Evolutionary conservation across 2,113 vertebrate genomes (phyloP), one percentile per base, ranked within the genome.

Genomic region (Grammomys dolichurus): DNA sequence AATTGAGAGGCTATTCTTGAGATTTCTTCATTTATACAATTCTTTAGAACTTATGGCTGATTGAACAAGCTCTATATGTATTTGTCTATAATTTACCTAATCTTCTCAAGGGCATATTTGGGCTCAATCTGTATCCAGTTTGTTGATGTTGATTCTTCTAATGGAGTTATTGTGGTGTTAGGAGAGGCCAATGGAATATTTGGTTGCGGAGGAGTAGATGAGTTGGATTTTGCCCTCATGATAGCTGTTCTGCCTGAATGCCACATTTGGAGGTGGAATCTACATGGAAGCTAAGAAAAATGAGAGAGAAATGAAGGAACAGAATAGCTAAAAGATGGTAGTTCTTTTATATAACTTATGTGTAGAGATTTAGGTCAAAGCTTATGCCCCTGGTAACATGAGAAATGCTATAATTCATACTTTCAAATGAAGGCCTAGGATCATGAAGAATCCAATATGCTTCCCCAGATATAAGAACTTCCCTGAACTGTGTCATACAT

Each of bases 21-120:
- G 46, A 76, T 89, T 93, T 81, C 16, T 76, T 94, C 65, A 56
- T 86, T 13, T 90, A 70, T 85, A 12, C 40, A 70, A 84, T 90
- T 84, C 69, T 88, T 33, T 77, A 65, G 73, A 36, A 92, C 73
- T 89, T 78, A 85, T 87, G 76, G 78, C 54, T 92, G 81, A 75
- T 67, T 77, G 43, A 92, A 77, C 40, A 67, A n/a, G 43, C 60
- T 31, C n/a, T 82, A 19, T 40, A 58, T 97, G 72, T 77, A 87
- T 56, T 43, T 70, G 19, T 92, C 10, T 82, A 20, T 93, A 84
- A 80, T 67, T 77, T 92, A 81, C 72, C 56, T 26, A 75, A 0
- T 72, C 54, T 20, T 84, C 69, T 81, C 58, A 93, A 93, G 51
- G 78, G 51, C 1, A 4, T 76, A 12, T 56, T 84, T 91, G 51